phyloP scores from a whole-genome alignment of 2,888 invertebrate genomes.

The Tanaodytes sp. region DNA sequence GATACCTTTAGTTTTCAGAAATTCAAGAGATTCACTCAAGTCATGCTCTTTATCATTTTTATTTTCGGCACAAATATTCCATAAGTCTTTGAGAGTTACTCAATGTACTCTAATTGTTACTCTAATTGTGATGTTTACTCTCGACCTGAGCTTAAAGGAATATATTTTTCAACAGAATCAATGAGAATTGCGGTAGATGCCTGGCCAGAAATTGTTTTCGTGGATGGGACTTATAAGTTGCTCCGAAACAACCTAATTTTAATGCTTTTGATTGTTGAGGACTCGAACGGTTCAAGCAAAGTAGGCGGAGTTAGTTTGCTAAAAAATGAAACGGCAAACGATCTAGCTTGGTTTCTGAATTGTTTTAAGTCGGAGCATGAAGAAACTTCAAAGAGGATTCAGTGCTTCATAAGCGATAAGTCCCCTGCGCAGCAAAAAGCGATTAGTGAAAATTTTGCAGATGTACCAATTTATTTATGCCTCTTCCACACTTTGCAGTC shows the following conservation, averaged over 20 bases:
- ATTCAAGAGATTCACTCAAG: too few species aligned
- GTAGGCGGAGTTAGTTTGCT: slow-evolving; percentile 38
- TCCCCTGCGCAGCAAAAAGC: background rate
- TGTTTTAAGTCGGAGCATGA: slow-evolving; percentile 45
- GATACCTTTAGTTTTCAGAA: too few species aligned
- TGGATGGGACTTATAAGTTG: slow-evolving; percentile 24
- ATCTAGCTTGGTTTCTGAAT: slow-evolving; percentile 21
- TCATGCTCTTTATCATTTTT: too few species aligned
- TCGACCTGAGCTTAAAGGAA: slow-evolving; percentile 1
- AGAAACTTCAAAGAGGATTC: slow-evolving; percentile 12
- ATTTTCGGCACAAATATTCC: too few species aligned
- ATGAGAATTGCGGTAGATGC: slow-evolving; percentile 11
- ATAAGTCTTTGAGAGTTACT: too few species aligned
- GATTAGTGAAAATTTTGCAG: slow-evolving; percentile 3
- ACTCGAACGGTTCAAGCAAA: slow-evolving; percentile 23
- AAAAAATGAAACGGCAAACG: slow-evolving; percentile 15
- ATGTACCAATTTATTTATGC: slow-evolving; percentile 5
- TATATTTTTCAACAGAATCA: slow-evolving; percentile 21
- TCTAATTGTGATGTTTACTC: too few species aligned
- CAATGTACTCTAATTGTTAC: too few species aligned
- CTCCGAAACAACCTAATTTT: slow-evolving; percentile 1
- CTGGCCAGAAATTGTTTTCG: slow-evolving; percentile 20
- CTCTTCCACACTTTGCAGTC: slow-evolving; percentile 9
- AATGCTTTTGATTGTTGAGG: slow-evolving; percentile 38
- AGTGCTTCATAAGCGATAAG: slow-evolving; percentile 19